These are phyloP conservation scores for Rhea pennata DNA, from an alignment of 2,113 vertebrate species.

Conservation along the genomic window DNA sequence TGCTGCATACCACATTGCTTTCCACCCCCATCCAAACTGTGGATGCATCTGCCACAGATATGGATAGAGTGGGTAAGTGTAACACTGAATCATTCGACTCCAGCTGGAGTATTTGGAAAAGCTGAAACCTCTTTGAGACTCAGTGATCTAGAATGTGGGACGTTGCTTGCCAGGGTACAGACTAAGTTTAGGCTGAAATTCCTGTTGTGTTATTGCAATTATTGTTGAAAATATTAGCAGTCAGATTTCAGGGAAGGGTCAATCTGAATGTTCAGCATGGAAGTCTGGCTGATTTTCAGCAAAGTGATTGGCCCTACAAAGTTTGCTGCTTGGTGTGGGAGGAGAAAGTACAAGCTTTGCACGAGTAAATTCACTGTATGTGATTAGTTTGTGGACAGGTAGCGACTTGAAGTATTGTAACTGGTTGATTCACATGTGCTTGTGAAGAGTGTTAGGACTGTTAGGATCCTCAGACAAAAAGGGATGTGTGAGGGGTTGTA, in stretches of 20 bases:
- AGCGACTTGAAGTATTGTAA: neutral
- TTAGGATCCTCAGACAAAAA: neutral
- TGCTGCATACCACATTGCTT: neutral
- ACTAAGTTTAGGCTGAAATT: neutral
- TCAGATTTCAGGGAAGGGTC: neutral
- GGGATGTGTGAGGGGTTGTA: neutral
- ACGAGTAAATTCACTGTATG: neutral
- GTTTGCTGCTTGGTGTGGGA: neutral
- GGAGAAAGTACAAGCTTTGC: neutral
- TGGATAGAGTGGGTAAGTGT: neutral
- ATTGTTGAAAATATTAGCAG: neutral
- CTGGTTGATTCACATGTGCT: neutral
- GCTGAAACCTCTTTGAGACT: neutral
- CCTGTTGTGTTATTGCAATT: neutral
- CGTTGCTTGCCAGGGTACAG: accelerated
- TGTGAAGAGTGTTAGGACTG: neutral
- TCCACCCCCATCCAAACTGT: neutral
- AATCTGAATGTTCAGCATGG: accelerated
- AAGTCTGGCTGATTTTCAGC: neutral
- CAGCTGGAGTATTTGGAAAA: neutral
- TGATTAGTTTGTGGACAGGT: neutral
- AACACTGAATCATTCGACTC: neutral
- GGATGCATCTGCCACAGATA: neutral
- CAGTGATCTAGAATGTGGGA: neutral
- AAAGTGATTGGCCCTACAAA: neutral